These are phyloP conservation scores for Bursaphelenchus okinawaensis DNA, from an alignment of 2,888 invertebrate species.

Conservation along the genomic window DNA sequence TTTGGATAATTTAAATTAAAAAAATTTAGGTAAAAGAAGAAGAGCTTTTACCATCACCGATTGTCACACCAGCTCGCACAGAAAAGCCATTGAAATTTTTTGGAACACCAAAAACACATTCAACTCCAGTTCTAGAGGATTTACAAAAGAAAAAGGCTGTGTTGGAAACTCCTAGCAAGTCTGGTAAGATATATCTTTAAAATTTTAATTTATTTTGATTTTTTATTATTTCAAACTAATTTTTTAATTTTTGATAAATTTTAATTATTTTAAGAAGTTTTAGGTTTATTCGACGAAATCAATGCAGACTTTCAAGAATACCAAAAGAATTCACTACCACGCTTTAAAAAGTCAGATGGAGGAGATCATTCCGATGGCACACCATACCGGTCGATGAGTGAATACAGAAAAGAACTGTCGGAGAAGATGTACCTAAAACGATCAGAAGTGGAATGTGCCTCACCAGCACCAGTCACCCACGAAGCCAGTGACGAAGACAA, in stretches of 20 bases:
- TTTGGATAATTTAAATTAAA: too few species aligned
- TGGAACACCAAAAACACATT: background rate
- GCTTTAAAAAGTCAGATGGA: background rate
- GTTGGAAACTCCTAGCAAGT: background rate
- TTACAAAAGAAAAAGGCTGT: too few species aligned
- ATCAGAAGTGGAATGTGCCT: background rate
- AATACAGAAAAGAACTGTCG: conserved; percentile 1
- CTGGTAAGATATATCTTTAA: too few species aligned
- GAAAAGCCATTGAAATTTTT: background rate
- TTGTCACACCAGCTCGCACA: background rate
- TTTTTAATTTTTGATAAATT: background rate
- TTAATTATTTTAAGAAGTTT: background rate
- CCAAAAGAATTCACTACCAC: conserved; percentile 1
- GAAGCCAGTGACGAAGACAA: background rate
- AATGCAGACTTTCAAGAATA: conserved; percentile 3
- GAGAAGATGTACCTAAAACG: background rate
- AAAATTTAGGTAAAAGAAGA: too few species aligned
- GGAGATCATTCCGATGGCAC: background rate
- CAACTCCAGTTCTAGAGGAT: too few species aligned
- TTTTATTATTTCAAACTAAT: background rate
- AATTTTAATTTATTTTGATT: background rate
- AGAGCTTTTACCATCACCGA: background rate
- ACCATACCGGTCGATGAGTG: background rate
- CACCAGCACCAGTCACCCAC: background rate
- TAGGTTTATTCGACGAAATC: conserved; percentile 12